Evolutionary conservation across 2,113 vertebrate species (phyloP).

Genomic region (Seriola dumerili): DNA sequence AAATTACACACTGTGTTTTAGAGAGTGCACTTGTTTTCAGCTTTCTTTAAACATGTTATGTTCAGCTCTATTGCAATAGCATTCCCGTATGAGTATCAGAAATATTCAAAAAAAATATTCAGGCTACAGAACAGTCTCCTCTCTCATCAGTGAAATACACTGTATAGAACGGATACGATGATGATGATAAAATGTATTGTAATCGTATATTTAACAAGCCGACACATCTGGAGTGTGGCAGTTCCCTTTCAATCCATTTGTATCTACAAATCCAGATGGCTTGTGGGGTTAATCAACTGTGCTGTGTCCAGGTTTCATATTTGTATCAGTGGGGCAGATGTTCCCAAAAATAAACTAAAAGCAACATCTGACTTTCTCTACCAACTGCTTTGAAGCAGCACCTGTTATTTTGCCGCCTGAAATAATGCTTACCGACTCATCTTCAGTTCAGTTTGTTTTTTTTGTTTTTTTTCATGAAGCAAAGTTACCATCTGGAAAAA

Average conservation of each 20-base stretch:
- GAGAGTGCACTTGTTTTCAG: background rate
- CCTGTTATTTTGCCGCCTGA: constrained; percentile 49
- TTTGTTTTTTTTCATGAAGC: background rate
- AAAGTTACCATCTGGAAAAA: constrained; percentile 50
- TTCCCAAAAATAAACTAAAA: constrained; percentile 52
- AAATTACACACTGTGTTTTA: background rate
- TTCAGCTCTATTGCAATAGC: background rate
- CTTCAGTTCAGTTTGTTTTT: background rate
- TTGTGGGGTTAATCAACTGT: constrained; percentile 51
- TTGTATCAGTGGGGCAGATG: constrained; percentile 54
- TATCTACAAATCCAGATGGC: constrained; percentile 48
- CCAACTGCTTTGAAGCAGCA: constrained; percentile 58
- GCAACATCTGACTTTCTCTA: constrained; percentile 58
- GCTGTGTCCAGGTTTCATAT: constrained; percentile 31
- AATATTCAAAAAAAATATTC: background rate
- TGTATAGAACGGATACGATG: background rate
- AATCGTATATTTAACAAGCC: constrained; percentile 1
- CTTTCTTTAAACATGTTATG: background rate
- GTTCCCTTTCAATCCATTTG: constrained; percentile 33
- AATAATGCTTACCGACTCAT: constrained; percentile 40
- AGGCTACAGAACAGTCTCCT: background rate
- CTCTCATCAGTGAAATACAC: background rate
- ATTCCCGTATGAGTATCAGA: background rate
- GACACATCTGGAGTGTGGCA: constrained; percentile 14
- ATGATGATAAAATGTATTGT: background rate